These are phyloP conservation scores for Aphelinus certus DNA, from an alignment of 1,140 invertebrate genomes.

Conservation along the genomic window DNA sequence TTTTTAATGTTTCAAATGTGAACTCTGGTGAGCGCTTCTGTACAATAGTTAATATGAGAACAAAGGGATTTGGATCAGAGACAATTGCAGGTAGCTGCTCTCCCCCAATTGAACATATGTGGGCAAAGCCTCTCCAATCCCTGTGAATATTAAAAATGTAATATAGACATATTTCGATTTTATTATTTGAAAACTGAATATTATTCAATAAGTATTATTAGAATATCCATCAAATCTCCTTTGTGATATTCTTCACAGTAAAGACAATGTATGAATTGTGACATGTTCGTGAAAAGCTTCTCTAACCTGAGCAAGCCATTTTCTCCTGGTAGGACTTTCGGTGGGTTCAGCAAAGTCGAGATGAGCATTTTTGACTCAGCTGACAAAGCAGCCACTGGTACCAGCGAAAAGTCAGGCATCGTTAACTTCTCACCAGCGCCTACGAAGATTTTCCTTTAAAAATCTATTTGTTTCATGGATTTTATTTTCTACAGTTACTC, in stretches of 20 bases:
- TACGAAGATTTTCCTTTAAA: not conserved
- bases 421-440: not conserved
- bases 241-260: not conserved
- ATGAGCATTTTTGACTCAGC: conserved; percentile 62
- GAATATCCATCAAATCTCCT: not conserved
- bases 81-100: conserved; percentile 64
- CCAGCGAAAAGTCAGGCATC: conserved; percentile 71
- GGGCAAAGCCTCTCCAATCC: conserved; percentile 76
- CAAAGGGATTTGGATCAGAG: conserved; percentile 65
- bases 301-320: conserved; percentile 67
- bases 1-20: conserved; percentile 66
- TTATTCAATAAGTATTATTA: not conserved
- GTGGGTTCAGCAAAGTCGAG: conserved; percentile 69
- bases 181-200: not conserved
- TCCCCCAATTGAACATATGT: conserved; percentile 64
- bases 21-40: conserved; percentile 56
- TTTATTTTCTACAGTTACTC: not conserved
- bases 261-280: no score
- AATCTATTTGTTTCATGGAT: not conserved
- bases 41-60: conserved; percentile 66
- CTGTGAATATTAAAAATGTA: conserved; percentile 56
- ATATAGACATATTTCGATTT: conserved; percentile 25
- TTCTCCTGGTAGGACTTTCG: conserved; percentile 69
- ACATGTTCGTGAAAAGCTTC: no score
- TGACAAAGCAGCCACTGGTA: conserved; percentile 71